Percentiles rank a stretch among this genome's conserved stretches.
These are phyloP conservation scores for Melanotus villosus DNA, from an alignment of 2,888 invertebrate genomes.

Conservation along the genomic window DNA sequence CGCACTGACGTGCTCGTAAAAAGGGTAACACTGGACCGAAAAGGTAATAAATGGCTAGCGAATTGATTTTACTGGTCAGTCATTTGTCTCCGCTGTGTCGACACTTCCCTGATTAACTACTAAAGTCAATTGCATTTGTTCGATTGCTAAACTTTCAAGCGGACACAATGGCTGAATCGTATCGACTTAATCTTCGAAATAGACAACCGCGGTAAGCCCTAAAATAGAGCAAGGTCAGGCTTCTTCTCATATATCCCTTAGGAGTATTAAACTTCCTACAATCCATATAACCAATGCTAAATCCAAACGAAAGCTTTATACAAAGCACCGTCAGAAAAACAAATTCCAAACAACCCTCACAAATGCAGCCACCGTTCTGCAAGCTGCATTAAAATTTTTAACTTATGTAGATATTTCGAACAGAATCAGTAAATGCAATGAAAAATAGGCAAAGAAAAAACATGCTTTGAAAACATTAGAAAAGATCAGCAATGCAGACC, in stretches of 20 bases:
- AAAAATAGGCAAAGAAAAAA: no score
- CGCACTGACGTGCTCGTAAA: slow-evolving; percentile 49
- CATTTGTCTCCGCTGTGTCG: slow-evolving; percentile 61
- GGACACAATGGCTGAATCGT: slow-evolving; percentile 46
- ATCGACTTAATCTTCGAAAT: slow-evolving; percentile 38
- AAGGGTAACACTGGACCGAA: slow-evolving; percentile 43
- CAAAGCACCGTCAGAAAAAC: no score
- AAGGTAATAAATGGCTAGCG: slow-evolving; percentile 60
- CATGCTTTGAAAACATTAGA: no score
- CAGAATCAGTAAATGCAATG: no score
- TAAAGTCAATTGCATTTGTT: slow-evolving; percentile 57
- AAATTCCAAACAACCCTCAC: no score
- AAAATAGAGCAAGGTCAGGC: slow-evolving; percentile 32
- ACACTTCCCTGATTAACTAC: slow-evolving; percentile 60
- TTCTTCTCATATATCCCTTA: slow-evolving; percentile 24
- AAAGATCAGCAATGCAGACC: no score
- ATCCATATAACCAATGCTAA: neutral
- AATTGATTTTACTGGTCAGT: slow-evolving; percentile 64
- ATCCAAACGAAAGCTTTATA: no score
- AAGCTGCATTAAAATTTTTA: no score
- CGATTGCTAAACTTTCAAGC: slow-evolving; percentile 58
- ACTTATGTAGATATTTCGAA: no score
- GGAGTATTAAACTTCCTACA: slow-evolving; percentile 9
- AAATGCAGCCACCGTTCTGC: no score
- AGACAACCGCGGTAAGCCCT: slow-evolving; percentile 28